Base-by-base conservation (phyloP, 2,888 invertebrate genomes). In the Halocaridina rubra region DNA sequence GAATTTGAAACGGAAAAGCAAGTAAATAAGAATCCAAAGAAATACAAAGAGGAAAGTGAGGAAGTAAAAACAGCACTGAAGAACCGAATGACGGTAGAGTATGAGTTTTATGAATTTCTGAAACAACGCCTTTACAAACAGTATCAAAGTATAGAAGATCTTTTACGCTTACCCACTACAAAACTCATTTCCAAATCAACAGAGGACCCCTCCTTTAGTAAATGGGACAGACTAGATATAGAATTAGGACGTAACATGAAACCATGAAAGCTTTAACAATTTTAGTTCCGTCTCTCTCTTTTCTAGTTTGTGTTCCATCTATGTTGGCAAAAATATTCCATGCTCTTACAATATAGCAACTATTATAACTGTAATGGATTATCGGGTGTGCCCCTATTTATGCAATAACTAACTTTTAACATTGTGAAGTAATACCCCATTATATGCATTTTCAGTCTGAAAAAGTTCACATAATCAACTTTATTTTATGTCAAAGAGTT, bases 51-150 rank as follows among this genome's bases (percentile, higher is more conserved):
- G 0, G 95, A 97, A 3, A 95, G 95, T 72, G 96, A 96, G 90
- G 94, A 94, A 89, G 94, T 97, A 1, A 96, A 96, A 90, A 94
- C 96, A 72, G 94, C 96, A 78, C 95, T 97, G 3, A 93, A 96
- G 88, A 93, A 93, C 53, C 97, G 97, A 91, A 96, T 97, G 90
- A 96, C 96, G 0, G 93, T 95, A 77, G 97, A 97, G 92, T 95
- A 96, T 13, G 97, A 97, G 90, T 96, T 97, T 91, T 97, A 97
- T 91, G 95, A 97, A 90, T 97, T 97, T 91, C 96, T 96, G 90
- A 94, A 94, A 89, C 96, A 97, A 90, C 92, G 97, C 89, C 92
- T 97, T 22, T 94, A 96, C 90, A 93, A 94, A 90, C 97, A 97
- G 90, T 93, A 95, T 86, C 91, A 33, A 0, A n/a, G 46, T 4